Evolutionary conservation across 64 coral and sea anemone species (phyloP), one percentile per base, ranked within the genome.

Genomic region (Astreopora myriophthalma): DNA sequence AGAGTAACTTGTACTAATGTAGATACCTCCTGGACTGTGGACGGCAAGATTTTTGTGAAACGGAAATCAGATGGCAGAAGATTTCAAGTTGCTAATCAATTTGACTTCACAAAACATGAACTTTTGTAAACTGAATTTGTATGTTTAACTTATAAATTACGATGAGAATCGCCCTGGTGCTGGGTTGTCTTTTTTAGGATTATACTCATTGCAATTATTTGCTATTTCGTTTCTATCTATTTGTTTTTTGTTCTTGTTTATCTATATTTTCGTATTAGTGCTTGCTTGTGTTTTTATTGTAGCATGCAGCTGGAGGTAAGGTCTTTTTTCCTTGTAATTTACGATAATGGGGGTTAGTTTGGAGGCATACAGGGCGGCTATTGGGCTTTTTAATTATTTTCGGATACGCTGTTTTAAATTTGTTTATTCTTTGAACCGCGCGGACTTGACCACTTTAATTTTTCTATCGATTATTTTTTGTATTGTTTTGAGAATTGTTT

Each of bases 341-440:
- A 46, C 42, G 42, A 46, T 46, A 46, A 46, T 46, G 42, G 42
- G 11, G 42, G 42, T 46, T 46, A 46, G 42, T 46, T 46, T 46
- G 42, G 42, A 46, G 42, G 42, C 42, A 46, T 46, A 46, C 42
- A 46, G 42, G 11, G 42, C 42, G 42, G 42, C 42, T 46, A 46
- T 46, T 46, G 42, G 42, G 65, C 19, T 28, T 69, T 69, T 24
- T 69, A 30, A 69, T 69, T 69, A 30, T 69, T 69, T 69, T 69
- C 65, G 25, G 65, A 28, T 69, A 69, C 65, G 65, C 6, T 69
- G 65, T 69, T 69, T 69, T 69, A 69, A 30, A 26, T 69, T 69
- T 69, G 65, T 30, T 69, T 69, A 69, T 69, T 69, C 65, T 69
- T 69, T 69, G 65, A 69, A 69, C 65, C 65, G 65, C 25, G 65